phyloP scores from a whole-genome alignment of 2,888 invertebrate genomes.

The Cecidostiba fungosa region DNA sequence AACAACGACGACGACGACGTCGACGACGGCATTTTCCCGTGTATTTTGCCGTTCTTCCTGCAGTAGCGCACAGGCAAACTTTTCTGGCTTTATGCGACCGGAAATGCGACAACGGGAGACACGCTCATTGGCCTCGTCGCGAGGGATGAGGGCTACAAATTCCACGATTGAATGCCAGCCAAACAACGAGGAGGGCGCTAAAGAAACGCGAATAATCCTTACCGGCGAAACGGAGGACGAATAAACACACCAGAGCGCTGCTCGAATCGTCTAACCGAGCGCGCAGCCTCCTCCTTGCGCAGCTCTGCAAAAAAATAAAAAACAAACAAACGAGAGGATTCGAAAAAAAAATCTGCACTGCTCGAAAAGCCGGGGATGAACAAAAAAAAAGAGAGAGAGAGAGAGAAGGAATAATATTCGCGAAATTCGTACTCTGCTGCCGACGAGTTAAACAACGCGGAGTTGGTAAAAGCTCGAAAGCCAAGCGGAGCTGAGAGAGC shows the following conservation, averaged over 20 bases:
- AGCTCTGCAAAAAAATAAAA: neutral
- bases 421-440: conserved; percentile 60
- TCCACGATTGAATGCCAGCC: conserved; percentile 26
- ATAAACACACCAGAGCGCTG: conserved; percentile 50
- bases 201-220: conserved; percentile 69
- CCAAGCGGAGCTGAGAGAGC: conserved; percentile 55
- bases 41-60: neutral
- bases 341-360: neutral
- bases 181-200: conserved; percentile 56
- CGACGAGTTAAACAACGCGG: conserved; percentile 71
- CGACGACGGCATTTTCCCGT: conserved; percentile 27
- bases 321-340: conserved; percentile 56
- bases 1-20: conserved; percentile 52
- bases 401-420: conserved; percentile 64
- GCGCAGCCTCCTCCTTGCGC: conserved; percentile 55
- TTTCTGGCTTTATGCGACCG: conserved; percentile 67
- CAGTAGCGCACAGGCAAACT: conserved; percentile 65
- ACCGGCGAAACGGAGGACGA: conserved; percentile 65
- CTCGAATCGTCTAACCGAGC: conserved; percentile 68
- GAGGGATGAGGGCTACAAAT: neutral
- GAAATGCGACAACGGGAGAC: conserved; percentile 67
- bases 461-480: conserved; percentile 64
- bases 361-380: conserved; percentile 29
- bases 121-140: conserved; percentile 67
- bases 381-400: conserved; percentile 45